Evolutionary conservation across 2,888 invertebrate species (phyloP), one percentile per base, ranked within the genome.

Genomic region (Thysanoteuthis rhombus): DNA sequence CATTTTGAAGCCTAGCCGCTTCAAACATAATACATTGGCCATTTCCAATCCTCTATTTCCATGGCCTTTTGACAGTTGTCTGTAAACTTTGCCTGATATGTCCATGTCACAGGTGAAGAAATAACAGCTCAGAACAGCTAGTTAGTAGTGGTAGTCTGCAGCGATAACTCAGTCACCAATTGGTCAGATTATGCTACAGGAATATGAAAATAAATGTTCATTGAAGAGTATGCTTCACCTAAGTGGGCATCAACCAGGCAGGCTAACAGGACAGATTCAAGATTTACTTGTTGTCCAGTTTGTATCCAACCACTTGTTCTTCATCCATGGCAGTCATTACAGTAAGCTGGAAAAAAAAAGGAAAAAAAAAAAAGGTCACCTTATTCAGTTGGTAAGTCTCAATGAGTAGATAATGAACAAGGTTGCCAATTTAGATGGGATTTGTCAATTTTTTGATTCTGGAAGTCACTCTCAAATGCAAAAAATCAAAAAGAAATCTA

Each of bases 271-370:
- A 75, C 75, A 75, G 75, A 75, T n/a, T 75, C n/a, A 75, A 36
- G 75, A 75, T 75, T 36, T 75, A 75, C 36, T 75, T 75, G 75
- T 75, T 75, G 36, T 75, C 75, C 75, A 75, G 75, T 75, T 75
- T 75, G 12, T 75, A 75, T 75, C 75, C 75, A 75, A 75, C 75
- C 75, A 75, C 75, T 75, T 25, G 25, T 92, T 95, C 96, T 89
- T 94, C 94, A n/a, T 93, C 95, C 95, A 95, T 95, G 40, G 95
- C 94, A 40, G 94, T 94, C 58, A 95, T 93, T 36, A 95, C 95
- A 38, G 95, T 95, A 19, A 95, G 94, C 96, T 95, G 16, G 36
- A 75, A 75, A 75, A 75, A 4, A n/a, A 75, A 36, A 36, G 4
- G 36, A n/a, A 75, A 75, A 25, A 52, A 52, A 52, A 52, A 52